Evolutionary conservation across 1,140 invertebrate genomes (phyloP), one percentile per base, ranked within the genome.

Genomic region (Octopus bimaculoides): DNA sequence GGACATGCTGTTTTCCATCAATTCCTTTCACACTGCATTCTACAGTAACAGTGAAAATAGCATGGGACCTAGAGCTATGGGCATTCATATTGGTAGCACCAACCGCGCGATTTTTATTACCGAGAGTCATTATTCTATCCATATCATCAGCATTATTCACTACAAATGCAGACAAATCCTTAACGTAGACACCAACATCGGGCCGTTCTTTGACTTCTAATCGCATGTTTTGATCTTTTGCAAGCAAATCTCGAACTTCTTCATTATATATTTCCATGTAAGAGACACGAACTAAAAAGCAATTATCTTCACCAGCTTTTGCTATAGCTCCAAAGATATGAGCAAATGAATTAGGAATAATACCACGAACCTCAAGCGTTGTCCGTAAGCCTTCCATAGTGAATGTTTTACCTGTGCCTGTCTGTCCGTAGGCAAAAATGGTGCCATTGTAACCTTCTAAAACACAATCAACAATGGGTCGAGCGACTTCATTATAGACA

Each of bases 261-360:
- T 99, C 98, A 91, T 99, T 99, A 82, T 99, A 99, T 1, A 99
- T 91, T 90, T 99, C 98, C 26, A 99, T 91, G 88, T 98, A 99
- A 0, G 96, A 98, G 0, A 98, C 96, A 82, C 95, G 92, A 56
- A 99, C 95, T 0, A 95, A 94, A 88, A 90, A 90, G 17, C 74
- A 54, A 5, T 97, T 83, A 75, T 90, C 89, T 54, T 94, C 96
- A 89, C 98, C 97, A 5, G 93, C 92, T 79, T 91, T 95, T 93
- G 96, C 87, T 20, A 91, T 91, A 80, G 86, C 84, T 77, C 89
- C 88, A 87, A 92, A 92, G 52, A 92, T 89, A 81, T 92, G 91
- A 76, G 92, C 91, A 84, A 92, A 90, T 75, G 92, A 91, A 78
- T 92, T 91, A 41, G 91, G 92, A 81, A 92, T 92, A 78, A 92